A percentile compares a stretch with the other conserved stretches of the same genome.
Conservation (phyloP, 2,888 invertebrate species). For the Melinopterus prodromus region DNA sequence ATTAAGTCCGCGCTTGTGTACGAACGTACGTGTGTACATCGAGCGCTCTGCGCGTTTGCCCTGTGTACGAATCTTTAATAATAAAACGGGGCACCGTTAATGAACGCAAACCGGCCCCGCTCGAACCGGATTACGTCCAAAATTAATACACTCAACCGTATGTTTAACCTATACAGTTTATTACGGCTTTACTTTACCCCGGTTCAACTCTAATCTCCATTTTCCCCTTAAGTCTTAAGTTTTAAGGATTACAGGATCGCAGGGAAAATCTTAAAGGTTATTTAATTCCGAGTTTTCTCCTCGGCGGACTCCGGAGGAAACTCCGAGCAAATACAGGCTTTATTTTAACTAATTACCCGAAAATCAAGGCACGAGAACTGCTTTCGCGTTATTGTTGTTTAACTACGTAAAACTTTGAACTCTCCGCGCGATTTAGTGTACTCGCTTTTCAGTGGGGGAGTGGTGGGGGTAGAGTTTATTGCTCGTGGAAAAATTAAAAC, state of each 20-base stretch:
- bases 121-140: slow-evolving; percentile 29
- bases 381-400: slow-evolving; percentile 36
- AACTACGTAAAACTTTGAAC: background rate
- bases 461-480: background rate
- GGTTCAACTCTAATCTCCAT: slow-evolving; percentile 27
- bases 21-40: background rate
- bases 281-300: slow-evolving; percentile 31
- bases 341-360: slow-evolving; percentile 38
- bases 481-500: slow-evolving; percentile 4
- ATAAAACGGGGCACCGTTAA: background rate
- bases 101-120: slow-evolving; percentile 18
- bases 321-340: slow-evolving; percentile 35
- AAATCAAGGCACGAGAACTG: slow-evolving; percentile 34
- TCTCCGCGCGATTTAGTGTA: background rate
- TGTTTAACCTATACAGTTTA: slow-evolving; percentile 34
- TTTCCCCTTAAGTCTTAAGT: slow-evolving; percentile 35
- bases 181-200: slow-evolving; percentile 33
- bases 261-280: slow-evolving; percentile 36
- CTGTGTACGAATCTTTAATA: background rate
- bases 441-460: background rate
- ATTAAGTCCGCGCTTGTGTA: slow-evolving; percentile 6
- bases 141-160: slow-evolving; percentile 32
- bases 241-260: slow-evolving; percentile 35
- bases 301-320: slow-evolving; percentile 4
- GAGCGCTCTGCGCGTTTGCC: slow-evolving; percentile 5